Base-by-base conservation (phyloP, 2,113 vertebrate species). In the Lontra canadensis region DNA sequence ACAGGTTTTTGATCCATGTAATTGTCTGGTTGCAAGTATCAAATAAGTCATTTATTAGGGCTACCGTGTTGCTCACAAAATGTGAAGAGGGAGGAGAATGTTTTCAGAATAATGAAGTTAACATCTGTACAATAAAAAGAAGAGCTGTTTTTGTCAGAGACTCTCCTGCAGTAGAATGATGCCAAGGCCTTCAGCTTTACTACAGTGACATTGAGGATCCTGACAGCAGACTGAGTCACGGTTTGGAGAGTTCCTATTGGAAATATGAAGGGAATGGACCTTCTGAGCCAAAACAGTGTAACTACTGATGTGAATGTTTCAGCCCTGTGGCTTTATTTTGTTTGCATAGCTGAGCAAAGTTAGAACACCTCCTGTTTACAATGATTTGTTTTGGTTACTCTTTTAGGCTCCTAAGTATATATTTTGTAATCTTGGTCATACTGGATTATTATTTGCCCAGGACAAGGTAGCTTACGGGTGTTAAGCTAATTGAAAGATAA, bases 31-130 rank as follows among this genome's bases (percentile, higher is more conserved):
- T 96, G 42, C 55, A 94, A 90, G 52, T 42, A 85, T 95, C 92
- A 98, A 97, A 79, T 73, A 55, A 85, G 82, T 95, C 67, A 84
- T 42, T 97, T 82, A 17, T 63, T 95, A 97, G 91, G 23, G 80
- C 94, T 95, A 26, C 76, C 94, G 61, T 94, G 80, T 65, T 88
- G 55, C 82, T 83, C 34, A 78, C 69, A 92, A 31, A 97, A 98
- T 93, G 82, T 83, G 71, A 93, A 94, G 49, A 84, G 73, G 88
- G 82, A 81, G n/a, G 49, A 63, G 85, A 88, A 73, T 91, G 57
- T n/a, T 88, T 96, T 81, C 29, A 93, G 39, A 97, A 98, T 96
- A 96, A 97, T 97, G 88, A 98, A 97, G 12, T 84, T 95, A 93
- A 96, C 63, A 95, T 96, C 89, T 97, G 97, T 92, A 97, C 15